Evolutionary conservation across 2,888 invertebrate species (phyloP).

Genomic region (Epinotia bilunana): DNA sequence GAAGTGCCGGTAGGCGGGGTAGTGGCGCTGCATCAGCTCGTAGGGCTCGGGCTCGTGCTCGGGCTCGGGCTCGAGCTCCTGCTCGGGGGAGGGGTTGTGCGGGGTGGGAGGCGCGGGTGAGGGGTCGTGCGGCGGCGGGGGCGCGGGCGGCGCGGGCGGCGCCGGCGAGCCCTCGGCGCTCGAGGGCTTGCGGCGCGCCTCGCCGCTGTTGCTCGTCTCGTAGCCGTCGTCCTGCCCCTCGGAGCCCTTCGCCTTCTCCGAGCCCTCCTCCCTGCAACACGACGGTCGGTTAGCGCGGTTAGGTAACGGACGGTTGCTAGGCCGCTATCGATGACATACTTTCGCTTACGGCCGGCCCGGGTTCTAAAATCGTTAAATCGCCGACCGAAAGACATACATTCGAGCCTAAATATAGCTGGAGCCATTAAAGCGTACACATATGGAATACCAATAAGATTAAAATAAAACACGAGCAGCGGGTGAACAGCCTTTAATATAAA

Average conservation of each 20-base stretch:
- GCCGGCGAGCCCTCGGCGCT: slow-evolving; percentile 58
- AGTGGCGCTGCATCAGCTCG: slow-evolving; percentile 43
- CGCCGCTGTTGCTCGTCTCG: slow-evolving; percentile 91
- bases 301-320: slow-evolving; percentile 2
- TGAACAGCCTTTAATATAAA: slow-evolving; percentile 44
- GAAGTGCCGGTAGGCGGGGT: slow-evolving; percentile 58
- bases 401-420: slow-evolving; percentile 32
- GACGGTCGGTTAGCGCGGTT: neutral
- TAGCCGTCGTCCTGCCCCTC: slow-evolving; percentile 95
- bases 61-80: slow-evolving; percentile 55
- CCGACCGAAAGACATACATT: slow-evolving; percentile 26
- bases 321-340: slow-evolving; percentile 28
- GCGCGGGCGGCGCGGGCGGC: slow-evolving; percentile 59
- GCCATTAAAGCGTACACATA: slow-evolving; percentile 35
- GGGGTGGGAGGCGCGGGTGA: slow-evolving; percentile 57
- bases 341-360: slow-evolving; percentile 27
- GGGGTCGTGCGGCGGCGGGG: slow-evolving; percentile 56
- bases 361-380: slow-evolving; percentile 29
- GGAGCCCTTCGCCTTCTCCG: slow-evolving; percentile 83
- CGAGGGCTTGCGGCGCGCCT: slow-evolving; percentile 76
- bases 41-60: slow-evolving; percentile 52
- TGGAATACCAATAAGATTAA: slow-evolving; percentile 43
- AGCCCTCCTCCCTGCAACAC: slow-evolving; percentile 75
- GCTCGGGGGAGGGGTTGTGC: slow-evolving; percentile 59
- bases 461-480: slow-evolving; percentile 39